A percentile compares a stretch with the other conserved stretches of the same genome.
Evolutionary conservation across 2,113 vertebrate genomes (phyloP).

Genomic region (Otus sunia): DNA sequence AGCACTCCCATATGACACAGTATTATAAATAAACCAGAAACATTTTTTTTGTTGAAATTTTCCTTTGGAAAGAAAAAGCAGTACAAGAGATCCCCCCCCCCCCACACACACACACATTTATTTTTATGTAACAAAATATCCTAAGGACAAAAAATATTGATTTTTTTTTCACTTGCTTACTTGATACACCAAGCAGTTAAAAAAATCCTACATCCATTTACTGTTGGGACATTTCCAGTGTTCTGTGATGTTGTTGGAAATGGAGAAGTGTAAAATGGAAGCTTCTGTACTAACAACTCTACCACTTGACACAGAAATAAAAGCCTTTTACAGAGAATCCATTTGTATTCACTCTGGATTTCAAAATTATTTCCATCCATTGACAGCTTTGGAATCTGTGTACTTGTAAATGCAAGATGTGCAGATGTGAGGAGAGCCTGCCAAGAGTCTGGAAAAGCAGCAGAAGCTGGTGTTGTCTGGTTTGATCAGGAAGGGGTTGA

Average conservation of each 20-base stretch:
- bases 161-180: not conserved
- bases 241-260: slow-evolving; percentile 15
- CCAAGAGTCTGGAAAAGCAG: slow-evolving; percentile 43
- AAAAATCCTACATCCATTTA: not conserved
- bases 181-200: not conserved
- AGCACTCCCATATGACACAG: not conserved
- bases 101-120: no score
- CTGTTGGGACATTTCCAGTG: slow-evolving; percentile 14
- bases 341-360: slow-evolving; percentile 59
- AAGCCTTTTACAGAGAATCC: slow-evolving; percentile 39
- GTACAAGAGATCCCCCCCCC: not conserved
- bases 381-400: slow-evolving; percentile 58
- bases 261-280: slow-evolving; percentile 26
- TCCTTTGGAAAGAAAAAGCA: not conserved
- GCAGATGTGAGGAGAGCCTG: slow-evolving; percentile 40
- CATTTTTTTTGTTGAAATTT: not conserved
- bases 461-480: slow-evolving; percentile 42
- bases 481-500: slow-evolving; percentile 44
- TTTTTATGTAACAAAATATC: not conserved
- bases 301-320: slow-evolving; percentile 23
- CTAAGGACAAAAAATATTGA: not conserved
- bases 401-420: slow-evolving; percentile 38
- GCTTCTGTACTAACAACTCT: slow-evolving; percentile 37
- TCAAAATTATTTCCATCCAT: slow-evolving; percentile 58
- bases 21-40: not conserved